Evolutionary conservation across 2,113 vertebrate genomes (phyloP), one percentile per base, ranked within the genome.

Genomic region (Trinectes maculatus): DNA sequence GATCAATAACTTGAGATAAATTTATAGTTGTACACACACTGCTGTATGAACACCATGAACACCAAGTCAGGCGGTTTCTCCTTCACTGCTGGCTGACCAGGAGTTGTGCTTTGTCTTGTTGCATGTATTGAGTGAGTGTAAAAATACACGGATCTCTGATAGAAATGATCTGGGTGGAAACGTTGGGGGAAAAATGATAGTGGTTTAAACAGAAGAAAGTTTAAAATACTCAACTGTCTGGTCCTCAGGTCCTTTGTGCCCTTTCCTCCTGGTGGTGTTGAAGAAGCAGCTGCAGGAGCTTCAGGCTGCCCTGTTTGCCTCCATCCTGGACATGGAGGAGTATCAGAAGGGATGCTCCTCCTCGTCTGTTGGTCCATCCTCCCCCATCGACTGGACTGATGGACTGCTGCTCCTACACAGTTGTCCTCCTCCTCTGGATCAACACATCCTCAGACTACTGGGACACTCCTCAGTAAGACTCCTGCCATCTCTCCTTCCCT

Each of bases 181-280:
- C n/a, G n/a, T n/a, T n/a, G n/a, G n/a, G n/a, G n/a, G n/a, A n/a
- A n/a, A n/a, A n/a, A n/a, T n/a, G n/a, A n/a, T n/a, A n/a, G n/a
- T n/a, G n/a, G n/a, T n/a, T n/a, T n/a, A n/a, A n/a, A n/a, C n/a
- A n/a, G n/a, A n/a, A n/a, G n/a, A n/a, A n/a, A n/a, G n/a, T n/a
- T n/a, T n/a, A n/a, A n/a, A n/a, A n/a, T n/a, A n/a, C n/a, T n/a
- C n/a, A n/a, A n/a, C 28, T 52, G 22, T 34, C 13, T n/a, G n/a
- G n/a, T 34, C n/a, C 26, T 21, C 56, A 92, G 92, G 74, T 6
- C 74, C 60, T 0, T 10, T 63, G 0, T 90, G 90, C 57, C 73
- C 59, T 57, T 71, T 89, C 43, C 47, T 93, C 10, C 79, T 93
- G 69, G 49, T 93, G 80, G 76, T 88, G n/a, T 12, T 93, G 77